phyloP scores from a whole-genome alignment of 2,113 vertebrate species.

The Mohoua ochrocephala region DNA sequence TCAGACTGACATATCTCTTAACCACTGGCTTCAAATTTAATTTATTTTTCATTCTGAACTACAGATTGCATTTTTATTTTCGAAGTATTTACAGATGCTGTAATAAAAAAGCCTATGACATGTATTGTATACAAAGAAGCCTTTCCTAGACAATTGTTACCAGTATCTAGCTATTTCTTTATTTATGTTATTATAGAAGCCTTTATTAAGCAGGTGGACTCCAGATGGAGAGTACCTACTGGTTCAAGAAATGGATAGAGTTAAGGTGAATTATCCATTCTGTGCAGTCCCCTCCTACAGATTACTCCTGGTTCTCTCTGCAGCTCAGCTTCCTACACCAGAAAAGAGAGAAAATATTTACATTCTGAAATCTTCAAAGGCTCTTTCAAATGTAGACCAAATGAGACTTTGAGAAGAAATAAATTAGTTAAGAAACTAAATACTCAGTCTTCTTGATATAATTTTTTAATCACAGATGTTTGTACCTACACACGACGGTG shows the following conservation, averaged over 20 bases:
- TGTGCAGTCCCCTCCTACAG: accelerated
- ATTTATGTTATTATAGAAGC: background rate
- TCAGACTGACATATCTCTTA: background rate
- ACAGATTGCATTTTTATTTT: background rate
- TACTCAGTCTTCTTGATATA: background rate
- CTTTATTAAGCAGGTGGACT: background rate
- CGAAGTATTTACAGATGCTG: background rate
- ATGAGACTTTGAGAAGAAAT: background rate
- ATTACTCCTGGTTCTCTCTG: background rate
- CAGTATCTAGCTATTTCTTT: background rate
- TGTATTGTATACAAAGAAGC: background rate
- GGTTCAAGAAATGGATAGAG: background rate
- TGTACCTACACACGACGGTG: accelerated
- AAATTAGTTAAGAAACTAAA: background rate
- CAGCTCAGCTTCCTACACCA: background rate
- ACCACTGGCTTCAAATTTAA: background rate
- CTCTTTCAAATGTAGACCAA: background rate
- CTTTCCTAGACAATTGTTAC: background rate
- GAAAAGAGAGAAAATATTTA: background rate
- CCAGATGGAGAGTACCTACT: background rate
- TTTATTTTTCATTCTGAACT: background rate
- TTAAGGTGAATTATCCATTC: background rate
- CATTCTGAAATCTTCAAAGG: background rate
- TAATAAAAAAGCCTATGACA: background rate
- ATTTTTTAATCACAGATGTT: background rate